Percentiles rank a stretch among this genome's conserved stretches.
Conservation (phyloP, 2,797 vertebrate genomes). For the Phrynocephalus vlangalii region DNA sequence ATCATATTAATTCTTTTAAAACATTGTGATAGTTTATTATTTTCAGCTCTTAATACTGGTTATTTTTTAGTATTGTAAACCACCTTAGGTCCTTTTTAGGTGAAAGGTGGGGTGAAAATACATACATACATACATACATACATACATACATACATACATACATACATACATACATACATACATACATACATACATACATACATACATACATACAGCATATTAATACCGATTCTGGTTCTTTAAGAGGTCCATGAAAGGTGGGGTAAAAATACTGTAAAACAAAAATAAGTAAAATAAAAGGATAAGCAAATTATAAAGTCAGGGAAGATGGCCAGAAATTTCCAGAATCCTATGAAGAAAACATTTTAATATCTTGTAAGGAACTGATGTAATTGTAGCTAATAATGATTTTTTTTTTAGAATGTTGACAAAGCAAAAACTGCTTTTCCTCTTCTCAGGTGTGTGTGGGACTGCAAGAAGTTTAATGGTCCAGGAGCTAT, state of each 20-base stretch:
- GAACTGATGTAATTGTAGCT: background rate
- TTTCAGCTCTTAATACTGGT: too few relatives aligned
- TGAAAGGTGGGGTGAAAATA: background rate
- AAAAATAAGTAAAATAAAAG: background rate
- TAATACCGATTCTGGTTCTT: too few relatives aligned
- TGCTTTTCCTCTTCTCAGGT: constrained; percentile 56
- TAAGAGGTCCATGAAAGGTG: too few relatives aligned
- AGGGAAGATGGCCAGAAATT: background rate
- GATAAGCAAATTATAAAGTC: background rate
- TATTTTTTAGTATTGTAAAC: too few relatives aligned
- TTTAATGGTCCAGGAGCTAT: constrained; percentile 50
- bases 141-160: too few relatives aligned
- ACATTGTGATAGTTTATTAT: too few relatives aligned
- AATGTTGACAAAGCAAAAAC: constrained; percentile 38
- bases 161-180: too few relatives aligned
- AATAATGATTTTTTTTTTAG: constrained; percentile 24
- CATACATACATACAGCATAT: too few relatives aligned
- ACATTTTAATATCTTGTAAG: background rate
- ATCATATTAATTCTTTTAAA: too few relatives aligned
- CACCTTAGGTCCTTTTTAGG: too few relatives aligned
- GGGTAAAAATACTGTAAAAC: background rate
- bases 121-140: too few relatives aligned
- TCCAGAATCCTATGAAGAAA: background rate
- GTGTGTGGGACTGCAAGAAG: constrained; percentile 52
- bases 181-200: too few relatives aligned